Conservation (phyloP, 2,113 vertebrate genomes). For the Colinus virginianus region DNA sequence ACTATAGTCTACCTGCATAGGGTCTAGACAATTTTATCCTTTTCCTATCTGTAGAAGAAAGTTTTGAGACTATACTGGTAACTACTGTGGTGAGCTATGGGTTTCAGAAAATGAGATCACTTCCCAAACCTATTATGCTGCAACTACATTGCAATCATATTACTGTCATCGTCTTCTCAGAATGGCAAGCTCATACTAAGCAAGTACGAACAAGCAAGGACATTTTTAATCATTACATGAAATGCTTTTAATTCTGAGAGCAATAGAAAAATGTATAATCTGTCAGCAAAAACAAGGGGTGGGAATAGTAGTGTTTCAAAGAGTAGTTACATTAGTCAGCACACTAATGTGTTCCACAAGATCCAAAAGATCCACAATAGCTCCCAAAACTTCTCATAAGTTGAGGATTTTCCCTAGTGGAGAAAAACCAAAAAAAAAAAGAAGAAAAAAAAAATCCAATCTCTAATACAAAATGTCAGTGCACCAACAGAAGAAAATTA, state of each 20-base stretch:
- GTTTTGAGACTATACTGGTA: background rate
- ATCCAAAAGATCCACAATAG: background rate
- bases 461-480: background rate
- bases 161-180: conserved; percentile 29
- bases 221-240: conserved; percentile 27
- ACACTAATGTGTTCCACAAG: background rate
- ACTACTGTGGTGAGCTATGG: background rate
- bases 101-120: conserved; percentile 41
- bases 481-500: background rate
- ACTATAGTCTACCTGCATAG: background rate
- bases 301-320: background rate
- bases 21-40: background rate
- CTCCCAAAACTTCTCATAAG: background rate
- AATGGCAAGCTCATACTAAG: background rate
- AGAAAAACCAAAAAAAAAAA: background rate
- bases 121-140: conserved; percentile 12
- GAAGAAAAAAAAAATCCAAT: background rate
- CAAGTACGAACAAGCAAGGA: background rate
- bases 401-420: background rate
- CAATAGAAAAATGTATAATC: background rate
- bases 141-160: conserved; percentile 11
- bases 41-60: background rate
- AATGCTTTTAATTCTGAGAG: conserved; percentile 36
- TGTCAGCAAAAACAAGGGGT: background rate
- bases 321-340: background rate